Percentiles rank a stretch among this genome's conserved stretches.
phyloP scores from a whole-genome alignment of 2,888 invertebrate species.

The Lasioglossum malachurum region DNA sequence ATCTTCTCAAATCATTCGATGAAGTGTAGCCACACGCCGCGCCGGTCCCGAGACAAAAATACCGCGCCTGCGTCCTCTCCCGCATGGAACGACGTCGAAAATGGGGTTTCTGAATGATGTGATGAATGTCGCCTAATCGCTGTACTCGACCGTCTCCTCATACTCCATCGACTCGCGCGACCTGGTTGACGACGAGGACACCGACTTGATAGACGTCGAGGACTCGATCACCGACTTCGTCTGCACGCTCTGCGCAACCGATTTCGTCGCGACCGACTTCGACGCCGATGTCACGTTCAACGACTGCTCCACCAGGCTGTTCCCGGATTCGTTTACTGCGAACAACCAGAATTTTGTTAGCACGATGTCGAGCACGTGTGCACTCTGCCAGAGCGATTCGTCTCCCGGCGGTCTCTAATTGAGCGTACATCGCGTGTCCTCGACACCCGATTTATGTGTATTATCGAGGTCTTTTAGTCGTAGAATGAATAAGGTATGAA shows the following conservation, averaged over 20 bases:
- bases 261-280: conserved; percentile 83
- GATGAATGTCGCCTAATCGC: conserved; percentile 66
- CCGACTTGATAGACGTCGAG: conserved; percentile 84
- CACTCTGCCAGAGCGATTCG: not conserved
- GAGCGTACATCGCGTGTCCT: not conserved
- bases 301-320: conserved; percentile 78
- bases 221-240: conserved; percentile 82
- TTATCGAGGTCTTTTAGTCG: not conserved
- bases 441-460: not conserved
- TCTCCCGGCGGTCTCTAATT: not conserved
- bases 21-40: not conserved
- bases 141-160: conserved; percentile 79
- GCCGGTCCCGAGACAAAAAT: conserved; percentile 33
- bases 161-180: conserved; percentile 88
- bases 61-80: conserved; percentile 36
- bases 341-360: conserved; percentile 14
- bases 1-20: not conserved
- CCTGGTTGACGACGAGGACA: conserved; percentile 86
- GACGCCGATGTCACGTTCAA: conserved; percentile 79
- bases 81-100: conserved; percentile 33
- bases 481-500: no score
- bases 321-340: conserved; percentile 75
- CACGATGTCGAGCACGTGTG: not conserved
- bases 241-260: conserved; percentile 86
- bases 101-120: conserved; percentile 12